phyloP scores from a whole-genome alignment of 2,888 invertebrate species.

The Agrotis clavis region DNA sequence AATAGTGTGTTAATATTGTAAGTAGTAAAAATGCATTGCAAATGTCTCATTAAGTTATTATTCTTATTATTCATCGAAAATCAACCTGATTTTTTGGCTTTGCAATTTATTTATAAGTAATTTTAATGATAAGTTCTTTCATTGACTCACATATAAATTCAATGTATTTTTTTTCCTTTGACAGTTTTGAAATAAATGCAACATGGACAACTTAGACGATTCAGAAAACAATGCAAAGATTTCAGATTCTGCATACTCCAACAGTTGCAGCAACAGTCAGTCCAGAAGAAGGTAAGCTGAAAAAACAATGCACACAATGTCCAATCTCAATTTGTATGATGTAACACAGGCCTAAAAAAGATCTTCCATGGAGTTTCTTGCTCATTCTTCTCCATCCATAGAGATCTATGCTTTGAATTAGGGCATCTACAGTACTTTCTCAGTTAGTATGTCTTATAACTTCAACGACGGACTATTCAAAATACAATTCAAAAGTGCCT shows the following conservation, averaged over 20 bases:
- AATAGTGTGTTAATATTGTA: constrained; percentile 5
- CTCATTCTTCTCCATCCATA: too few relatives aligned
- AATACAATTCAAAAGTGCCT: too few relatives aligned
- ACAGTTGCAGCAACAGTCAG: constrained; percentile 95
- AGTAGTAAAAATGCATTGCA: constrained; percentile 15
- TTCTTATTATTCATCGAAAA: neutral
- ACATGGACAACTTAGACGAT: constrained; percentile 84
- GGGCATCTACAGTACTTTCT: too few relatives aligned
- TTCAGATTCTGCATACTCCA: constrained; percentile 96
- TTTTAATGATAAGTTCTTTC: constrained; percentile 1
- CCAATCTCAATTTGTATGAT: too few relatives aligned
- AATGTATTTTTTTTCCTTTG: constrained; percentile 16
- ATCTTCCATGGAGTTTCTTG: too few relatives aligned
- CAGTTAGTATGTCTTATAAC: too few relatives aligned
- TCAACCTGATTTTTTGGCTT: neutral
- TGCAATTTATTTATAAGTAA: neutral
- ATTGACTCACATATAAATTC: neutral
- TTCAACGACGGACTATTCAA: too few relatives aligned
- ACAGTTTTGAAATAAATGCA: constrained; percentile 42
- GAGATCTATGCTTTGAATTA: too few relatives aligned
- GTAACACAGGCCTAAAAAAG: too few relatives aligned
- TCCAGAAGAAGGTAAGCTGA: constrained; percentile 94
- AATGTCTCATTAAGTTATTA: constrained; percentile 9
- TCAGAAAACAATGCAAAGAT: constrained; percentile 92
- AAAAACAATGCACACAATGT: neutral